Evolutionary conservation across 2,113 vertebrate species (phyloP), one percentile per base, ranked within the genome.

Genomic region (Conger conger): DNA sequence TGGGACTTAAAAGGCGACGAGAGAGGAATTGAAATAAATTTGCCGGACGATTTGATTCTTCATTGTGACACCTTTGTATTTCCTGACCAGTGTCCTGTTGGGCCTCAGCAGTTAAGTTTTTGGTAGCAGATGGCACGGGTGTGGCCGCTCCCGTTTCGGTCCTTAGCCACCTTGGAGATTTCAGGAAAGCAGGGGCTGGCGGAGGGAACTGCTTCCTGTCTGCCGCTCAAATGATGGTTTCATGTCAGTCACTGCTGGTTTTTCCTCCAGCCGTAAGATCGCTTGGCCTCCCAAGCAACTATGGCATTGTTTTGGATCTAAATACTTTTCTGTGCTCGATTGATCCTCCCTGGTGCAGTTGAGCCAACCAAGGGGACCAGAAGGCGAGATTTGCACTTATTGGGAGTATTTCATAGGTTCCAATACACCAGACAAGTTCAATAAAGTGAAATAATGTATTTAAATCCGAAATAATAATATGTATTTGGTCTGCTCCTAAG

Each of bases 21-120:
- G 45, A 76, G 81, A 84, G 86, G 82, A 68, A 42, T 83, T 88
- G 84, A 73, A 79, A 79, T 68, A 27, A 45, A 88, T 54, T 54
- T 87, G 87, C 87, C 88, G 86, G 88, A 76, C 54, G 60, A 37
- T 40, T 83, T 35, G 83, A 86, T 86, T 76, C 42, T 80, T 78
- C 36, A 33, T 76, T 79, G 45, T 84, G 85, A 54, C 16, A 1
- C 33, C 20, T 53, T 73, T 76, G 53, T 36, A 27, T 23, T 33
- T 81, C 82, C 80, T 68, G 20, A 6, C 9, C 68, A 33, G 20
- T 33, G 45, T 50, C 45, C 45, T 50, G 45, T 50, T 50, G 45
- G 45, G 45, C 45, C 0, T 50, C 45, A 50, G 45, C 45, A 50
- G 45, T 13, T 7, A 13, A 13, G 7, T 9, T 50, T 50, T 50